A percentile compares a stretch with the other conserved stretches of the same genome.
Conservation (phyloP, 2,113 vertebrate genomes). For the Gymnogyps californianus region DNA sequence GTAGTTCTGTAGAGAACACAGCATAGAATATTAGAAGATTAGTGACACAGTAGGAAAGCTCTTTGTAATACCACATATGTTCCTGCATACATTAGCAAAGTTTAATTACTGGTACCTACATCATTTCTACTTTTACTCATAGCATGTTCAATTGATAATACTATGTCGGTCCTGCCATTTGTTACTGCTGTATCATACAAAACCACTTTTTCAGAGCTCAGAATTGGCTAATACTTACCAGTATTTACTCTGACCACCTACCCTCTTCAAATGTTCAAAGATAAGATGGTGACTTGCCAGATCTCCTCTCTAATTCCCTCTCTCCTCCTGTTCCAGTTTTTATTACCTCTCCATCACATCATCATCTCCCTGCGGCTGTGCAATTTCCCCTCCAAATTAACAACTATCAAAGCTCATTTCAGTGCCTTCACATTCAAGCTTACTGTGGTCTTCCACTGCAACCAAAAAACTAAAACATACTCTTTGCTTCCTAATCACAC, state of each 20-base stretch:
- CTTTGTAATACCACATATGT: background rate
- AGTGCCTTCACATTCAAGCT: background rate
- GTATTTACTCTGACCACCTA: background rate
- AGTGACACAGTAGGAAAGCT: background rate
- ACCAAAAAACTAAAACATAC: background rate
- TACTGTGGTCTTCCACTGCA: background rate
- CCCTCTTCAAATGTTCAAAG: background rate
- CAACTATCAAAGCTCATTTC: background rate
- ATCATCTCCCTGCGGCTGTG: background rate
- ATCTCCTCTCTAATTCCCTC: background rate
- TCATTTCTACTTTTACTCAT: background rate
- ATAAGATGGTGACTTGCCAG: background rate
- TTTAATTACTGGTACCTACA: background rate
- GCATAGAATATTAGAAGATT: background rate
- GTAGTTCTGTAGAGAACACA: background rate
- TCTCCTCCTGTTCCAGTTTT: background rate
- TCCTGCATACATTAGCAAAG: background rate
- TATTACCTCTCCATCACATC: background rate
- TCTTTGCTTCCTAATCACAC: background rate
- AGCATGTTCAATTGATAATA: background rate
- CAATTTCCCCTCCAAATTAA: background rate
- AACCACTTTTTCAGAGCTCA: background rate
- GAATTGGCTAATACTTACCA: background rate
- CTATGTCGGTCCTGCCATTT: background rate
- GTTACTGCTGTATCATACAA: background rate